phyloP scores from a whole-genome alignment of 2,888 invertebrate species.

The Punctoribates punctum region DNA sequence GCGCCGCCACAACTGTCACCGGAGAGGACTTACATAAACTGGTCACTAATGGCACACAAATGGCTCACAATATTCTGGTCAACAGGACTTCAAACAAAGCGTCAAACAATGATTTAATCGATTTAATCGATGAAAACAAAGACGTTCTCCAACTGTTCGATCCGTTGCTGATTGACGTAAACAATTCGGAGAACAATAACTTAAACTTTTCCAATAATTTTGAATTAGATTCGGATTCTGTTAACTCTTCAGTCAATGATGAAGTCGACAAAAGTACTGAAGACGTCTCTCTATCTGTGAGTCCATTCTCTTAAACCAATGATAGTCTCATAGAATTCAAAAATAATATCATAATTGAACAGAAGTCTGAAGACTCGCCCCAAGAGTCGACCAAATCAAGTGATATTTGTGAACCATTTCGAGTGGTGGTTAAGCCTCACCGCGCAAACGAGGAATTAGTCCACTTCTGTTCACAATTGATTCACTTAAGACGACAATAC shows the following conservation, averaged over 20 bases:
- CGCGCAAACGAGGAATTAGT: slow-evolving; percentile 44
- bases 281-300: not conserved
- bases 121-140: not conserved
- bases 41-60: slow-evolving; percentile 11
- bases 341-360: too few relatives aligned
- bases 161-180: not conserved
- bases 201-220: slow-evolving; percentile 23
- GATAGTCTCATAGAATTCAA: too few relatives aligned
- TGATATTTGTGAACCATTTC: slow-evolving; percentile 29
- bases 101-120: slow-evolving; percentile 12
- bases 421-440: slow-evolving; percentile 33
- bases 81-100: not conserved
- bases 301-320: not conserved
- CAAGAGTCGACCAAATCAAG: not conserved
- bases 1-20: not conserved
- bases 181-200: not conserved
- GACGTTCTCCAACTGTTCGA: slow-evolving; percentile 24
- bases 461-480: slow-evolving; percentile 46
- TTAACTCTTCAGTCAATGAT: not conserved
- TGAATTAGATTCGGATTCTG: not conserved
- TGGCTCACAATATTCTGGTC: slow-evolving; percentile 4
- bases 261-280: not conserved
- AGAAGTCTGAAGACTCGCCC: too few relatives aligned
- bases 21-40: not conserved
- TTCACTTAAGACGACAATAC: slow-evolving; percentile 58